Percentiles rank a stretch among this genome's conserved stretches.
Evolutionary conservation across 2,888 invertebrate species (phyloP).

Genomic region (Mellilla xanthometata): DNA sequence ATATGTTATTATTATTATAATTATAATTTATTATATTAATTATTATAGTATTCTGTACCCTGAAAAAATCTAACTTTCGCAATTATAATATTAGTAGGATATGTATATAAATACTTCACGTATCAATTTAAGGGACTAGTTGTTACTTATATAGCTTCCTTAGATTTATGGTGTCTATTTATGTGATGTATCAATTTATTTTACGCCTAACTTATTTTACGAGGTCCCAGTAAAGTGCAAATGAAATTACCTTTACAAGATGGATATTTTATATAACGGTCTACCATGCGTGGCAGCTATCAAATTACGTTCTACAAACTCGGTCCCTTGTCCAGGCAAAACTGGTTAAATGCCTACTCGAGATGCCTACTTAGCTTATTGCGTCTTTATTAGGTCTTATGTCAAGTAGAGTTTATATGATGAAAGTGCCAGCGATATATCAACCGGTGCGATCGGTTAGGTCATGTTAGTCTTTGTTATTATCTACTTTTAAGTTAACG

Average conservation of each 20-base stretch:
- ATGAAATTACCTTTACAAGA: too few relatives aligned
- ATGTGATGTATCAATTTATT: background rate
- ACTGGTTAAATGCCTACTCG: constrained; percentile 23
- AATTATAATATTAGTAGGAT: too few relatives aligned
- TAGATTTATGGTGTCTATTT: constrained; percentile 5
- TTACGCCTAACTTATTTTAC: background rate
- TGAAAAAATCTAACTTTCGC: too few relatives aligned
- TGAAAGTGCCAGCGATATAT: constrained; percentile 15
- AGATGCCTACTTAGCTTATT: constrained; percentile 7
- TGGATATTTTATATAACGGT: too few relatives aligned
- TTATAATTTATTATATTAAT: too few relatives aligned
- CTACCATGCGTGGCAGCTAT: background rate
- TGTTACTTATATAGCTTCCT: too few relatives aligned
- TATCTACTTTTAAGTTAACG: too few relatives aligned
- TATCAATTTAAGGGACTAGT: too few relatives aligned
- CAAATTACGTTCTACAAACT: constrained; percentile 27
- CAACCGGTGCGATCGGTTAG: constrained; percentile 4
- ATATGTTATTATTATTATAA: too few relatives aligned
- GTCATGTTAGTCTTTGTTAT: constrained; percentile 6
- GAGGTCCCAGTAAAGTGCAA: background rate
- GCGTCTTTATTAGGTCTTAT: constrained; percentile 24
- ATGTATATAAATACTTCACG: too few relatives aligned
- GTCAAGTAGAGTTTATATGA: constrained; percentile 20
- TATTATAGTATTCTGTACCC: too few relatives aligned
- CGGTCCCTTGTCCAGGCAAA: constrained; percentile 8